Conservation (phyloP, 2,797 vertebrate genomes). For the Anas bahamensis region DNA sequence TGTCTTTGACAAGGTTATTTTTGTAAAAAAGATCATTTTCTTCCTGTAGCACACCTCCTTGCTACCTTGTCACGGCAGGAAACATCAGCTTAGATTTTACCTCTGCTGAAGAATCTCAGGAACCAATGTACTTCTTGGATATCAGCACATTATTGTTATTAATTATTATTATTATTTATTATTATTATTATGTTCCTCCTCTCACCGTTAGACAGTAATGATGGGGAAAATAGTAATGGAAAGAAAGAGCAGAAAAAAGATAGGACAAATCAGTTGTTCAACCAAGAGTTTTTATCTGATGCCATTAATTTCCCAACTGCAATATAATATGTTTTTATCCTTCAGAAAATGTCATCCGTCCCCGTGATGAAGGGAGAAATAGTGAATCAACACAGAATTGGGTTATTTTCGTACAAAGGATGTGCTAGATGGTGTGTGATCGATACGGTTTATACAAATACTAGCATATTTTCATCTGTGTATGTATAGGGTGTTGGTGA, state of each 20-base stretch:
- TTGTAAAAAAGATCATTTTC: not conserved
- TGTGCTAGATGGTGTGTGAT: not conserved
- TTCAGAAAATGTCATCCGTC: not conserved
- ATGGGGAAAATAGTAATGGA: not conserved
- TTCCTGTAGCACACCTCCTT: not conserved
- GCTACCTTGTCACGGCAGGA: not conserved
- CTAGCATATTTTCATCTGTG: not conserved
- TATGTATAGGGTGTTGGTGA: not conserved
- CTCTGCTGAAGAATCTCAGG: not conserved
- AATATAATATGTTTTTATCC: not conserved
- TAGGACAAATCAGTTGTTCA: conserved; percentile 1
- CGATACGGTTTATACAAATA: not conserved
- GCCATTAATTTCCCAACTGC: not conserved
- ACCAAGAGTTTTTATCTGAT: not conserved
- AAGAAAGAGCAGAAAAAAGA: not conserved
- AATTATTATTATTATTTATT: not conserved
- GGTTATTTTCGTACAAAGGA: not conserved
- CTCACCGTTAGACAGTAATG: not conserved
- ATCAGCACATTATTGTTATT: not conserved
- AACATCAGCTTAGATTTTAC: not conserved
- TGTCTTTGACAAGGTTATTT: conserved; percentile 3
- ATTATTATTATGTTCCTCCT: not conserved
- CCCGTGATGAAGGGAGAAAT: not conserved
- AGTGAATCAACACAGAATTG: not conserved
- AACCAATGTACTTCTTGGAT: not conserved